Evolutionary conservation across 2,888 invertebrate genomes (phyloP), one percentile per base, ranked within the genome.

Genomic region (Linnaemya tessellans): DNA sequence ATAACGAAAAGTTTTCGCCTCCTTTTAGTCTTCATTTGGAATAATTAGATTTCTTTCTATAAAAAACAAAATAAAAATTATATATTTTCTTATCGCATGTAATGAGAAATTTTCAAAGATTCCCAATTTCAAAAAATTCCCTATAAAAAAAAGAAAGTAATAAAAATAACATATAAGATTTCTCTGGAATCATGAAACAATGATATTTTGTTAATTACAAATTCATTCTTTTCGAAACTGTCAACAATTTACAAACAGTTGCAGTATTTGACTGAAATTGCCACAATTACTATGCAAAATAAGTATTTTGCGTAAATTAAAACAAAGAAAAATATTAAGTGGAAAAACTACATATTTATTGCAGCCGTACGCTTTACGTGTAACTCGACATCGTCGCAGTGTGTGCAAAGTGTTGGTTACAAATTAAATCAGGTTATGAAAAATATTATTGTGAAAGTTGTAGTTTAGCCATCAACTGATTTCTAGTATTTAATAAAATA

Each of bases 391-490:
- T 70, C 18, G n/a, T 20, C 15, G 38, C 15, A 38, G 22, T 49
- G 22, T 56, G 25, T 18, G 49, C 62, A 75, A 75, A 62, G 70
- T 62, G 67, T 62, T 79, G 58, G 77, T 77, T 65, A 70, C 79
- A 82, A 85, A 85, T 85, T 79, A 85, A 85, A 85, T 85, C 85
- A 85, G 85, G 85, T 85, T 85, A 85, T 85, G 70, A 80, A 85
- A 85, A 83, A 75, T 81, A 74, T 70, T 77, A 74, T 85, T 85
- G 85, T 85, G 85, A 85, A 85, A 85, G 85, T 85, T 85, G 74
- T 83, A 65, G 68, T 84, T 80, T 71, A 64, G 56, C 60, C 75
- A 62, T 62, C 73, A 78, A 67, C 68, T 74, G 84, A 78, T 73
- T 82, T 82, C 71, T 78, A 73, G 49, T 58, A 60, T 65, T 49